A percentile compares a stretch with the other conserved stretches of the same genome.
Evolutionary conservation across 2,113 vertebrate genomes (phyloP).

Genomic region (Gila orcuttii): DNA sequence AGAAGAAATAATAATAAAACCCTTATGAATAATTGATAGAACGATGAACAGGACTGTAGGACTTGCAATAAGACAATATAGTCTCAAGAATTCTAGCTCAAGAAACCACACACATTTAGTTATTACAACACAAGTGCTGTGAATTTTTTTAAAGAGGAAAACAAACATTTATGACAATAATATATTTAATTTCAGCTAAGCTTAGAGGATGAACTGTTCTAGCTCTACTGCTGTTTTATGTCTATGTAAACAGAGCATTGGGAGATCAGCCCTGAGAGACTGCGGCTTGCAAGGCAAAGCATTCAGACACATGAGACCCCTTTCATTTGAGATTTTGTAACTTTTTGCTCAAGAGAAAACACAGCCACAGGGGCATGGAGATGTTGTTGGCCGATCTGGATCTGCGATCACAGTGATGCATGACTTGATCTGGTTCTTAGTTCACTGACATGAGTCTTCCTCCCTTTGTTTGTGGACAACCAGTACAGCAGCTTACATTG

Average conservation of each 20-base stretch:
- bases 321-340: conserved; percentile 2
- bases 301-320: conserved; percentile 1
- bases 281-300: conserved; percentile 8
- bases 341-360: not conserved
- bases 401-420: not conserved
- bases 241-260: not conserved
- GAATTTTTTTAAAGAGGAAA: not conserved
- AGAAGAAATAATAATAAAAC: conserved; percentile 38
- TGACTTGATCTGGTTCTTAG: not conserved
- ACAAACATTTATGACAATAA: not conserved
- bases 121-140: not conserved
- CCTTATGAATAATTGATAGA: conserved; percentile 10
- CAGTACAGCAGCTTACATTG: conserved; percentile 4
- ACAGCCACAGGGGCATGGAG: not conserved
- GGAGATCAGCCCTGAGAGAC: conserved; percentile 2
- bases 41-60: conserved; percentile 1
- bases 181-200: not conserved
- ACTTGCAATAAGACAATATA: not conserved
- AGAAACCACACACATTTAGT: not conserved
- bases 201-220: not conserved
- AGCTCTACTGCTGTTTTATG: not conserved
- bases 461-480: conserved; percentile 3
- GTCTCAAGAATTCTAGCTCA: not conserved
- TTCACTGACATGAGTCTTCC: not conserved
- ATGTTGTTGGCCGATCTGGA: conserved; percentile 8